phyloP scores from a whole-genome alignment of 2,113 vertebrate species.

The Pampusana beccarii region DNA sequence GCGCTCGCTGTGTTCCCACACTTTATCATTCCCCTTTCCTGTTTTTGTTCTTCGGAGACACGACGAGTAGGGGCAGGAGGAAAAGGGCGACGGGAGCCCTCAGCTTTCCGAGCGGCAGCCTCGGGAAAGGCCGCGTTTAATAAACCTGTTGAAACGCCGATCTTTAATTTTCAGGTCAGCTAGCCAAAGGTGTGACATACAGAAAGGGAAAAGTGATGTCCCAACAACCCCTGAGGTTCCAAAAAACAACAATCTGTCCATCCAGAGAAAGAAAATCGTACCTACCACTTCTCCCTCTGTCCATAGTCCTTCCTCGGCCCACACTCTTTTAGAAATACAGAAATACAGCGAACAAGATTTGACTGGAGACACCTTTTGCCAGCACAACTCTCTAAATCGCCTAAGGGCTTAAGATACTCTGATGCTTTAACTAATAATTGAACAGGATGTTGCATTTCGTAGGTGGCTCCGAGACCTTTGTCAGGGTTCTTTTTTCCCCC shows the following conservation, averaged over 20 bases:
- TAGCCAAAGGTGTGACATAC: neutral
- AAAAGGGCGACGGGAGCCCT: fast-evolving
- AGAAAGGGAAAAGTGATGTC: neutral
- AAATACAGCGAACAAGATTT: neutral
- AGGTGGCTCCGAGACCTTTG: neutral
- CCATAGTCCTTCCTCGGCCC: neutral
- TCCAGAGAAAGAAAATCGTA: neutral
- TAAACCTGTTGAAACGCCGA: neutral
- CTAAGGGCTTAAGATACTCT: neutral
- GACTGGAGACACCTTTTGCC: neutral
- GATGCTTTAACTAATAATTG: neutral
- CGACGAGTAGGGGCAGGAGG: neutral
- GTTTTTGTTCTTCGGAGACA: conserved; percentile 8
- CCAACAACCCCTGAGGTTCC: neutral
- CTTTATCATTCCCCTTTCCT: conserved; percentile 37
- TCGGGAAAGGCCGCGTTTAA: neutral
- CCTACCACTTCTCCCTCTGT: neutral
- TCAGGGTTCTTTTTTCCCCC: neutral
- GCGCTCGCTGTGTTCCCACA: neutral
- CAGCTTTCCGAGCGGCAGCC: neutral
- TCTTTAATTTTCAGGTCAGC: neutral
- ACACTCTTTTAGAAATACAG: neutral
- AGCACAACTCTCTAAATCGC: neutral
- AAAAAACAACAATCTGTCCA: neutral
- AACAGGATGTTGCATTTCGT: neutral